Evolutionary conservation across 2,113 vertebrate genomes (phyloP), one percentile per base, ranked within the genome.

Genomic region (Epinephelus moara): DNA sequence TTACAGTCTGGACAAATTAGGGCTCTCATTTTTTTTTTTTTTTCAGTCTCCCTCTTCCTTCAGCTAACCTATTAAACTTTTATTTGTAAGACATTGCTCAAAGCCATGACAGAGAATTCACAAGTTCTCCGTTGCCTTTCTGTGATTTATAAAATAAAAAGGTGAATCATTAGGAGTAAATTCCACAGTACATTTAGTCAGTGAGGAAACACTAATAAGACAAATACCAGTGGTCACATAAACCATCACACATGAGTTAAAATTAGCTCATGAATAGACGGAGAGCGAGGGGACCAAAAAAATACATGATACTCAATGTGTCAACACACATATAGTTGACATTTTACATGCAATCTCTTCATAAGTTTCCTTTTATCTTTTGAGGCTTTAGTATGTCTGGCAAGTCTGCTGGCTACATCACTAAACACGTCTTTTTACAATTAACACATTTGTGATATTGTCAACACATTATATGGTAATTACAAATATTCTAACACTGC

Each of bases 41-140:
- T 70, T 87, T 55, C 68, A 61, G 62, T 88, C 57, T 68, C 73
- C 70, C 73, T 82, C 81, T 87, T 82, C 72, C 68, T 89, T 90
- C 82, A 89, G 88, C 88, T 87, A 91, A 92, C 85, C 88, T 91
- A 94, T 96, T 93, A 94, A 95, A 95, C 90, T 94, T 95, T 95
- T 91, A 96, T 94, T 94, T 92, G 71, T 86, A 84, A 92, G 91
- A 94, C 93, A 88, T 88, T 91, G 91, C 94, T 94, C 89, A 91
- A 93, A 95, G 87, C 82, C 92, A 95, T 95, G 91, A 95, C 95
- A 95, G 94, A 93, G 94, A 96, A 95, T 95, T 92, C 69, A 82
- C 90, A 93, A 94, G 91, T 56, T 84, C 70, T 81, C 56, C 53
- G 59, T 70, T 61, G 93, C 88, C 70, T 90, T 87, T 93, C 80